Evolutionary conservation across 2,888 invertebrate genomes (phyloP).

Genomic region (Lordiphosa fenestrarum): DNA sequence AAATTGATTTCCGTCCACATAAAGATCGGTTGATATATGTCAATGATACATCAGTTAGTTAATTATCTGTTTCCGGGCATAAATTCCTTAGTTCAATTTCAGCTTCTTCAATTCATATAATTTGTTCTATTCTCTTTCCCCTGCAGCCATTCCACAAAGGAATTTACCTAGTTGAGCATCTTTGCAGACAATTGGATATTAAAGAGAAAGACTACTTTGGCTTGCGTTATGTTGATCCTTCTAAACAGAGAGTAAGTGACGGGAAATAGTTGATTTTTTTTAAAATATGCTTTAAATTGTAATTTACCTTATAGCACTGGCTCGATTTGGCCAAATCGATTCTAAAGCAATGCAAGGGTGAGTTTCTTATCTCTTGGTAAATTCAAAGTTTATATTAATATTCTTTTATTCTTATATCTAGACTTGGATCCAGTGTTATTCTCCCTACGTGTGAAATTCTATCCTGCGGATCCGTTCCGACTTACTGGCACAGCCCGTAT

Average conservation of each 20-base stretch:
- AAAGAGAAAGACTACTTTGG: constrained; percentile 97
- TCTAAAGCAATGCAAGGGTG: constrained; percentile 95
- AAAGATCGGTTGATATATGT: no score
- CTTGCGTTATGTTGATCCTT: constrained; percentile 92
- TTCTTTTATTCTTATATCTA: constrained; percentile 76
- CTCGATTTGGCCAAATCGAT: constrained; percentile 94
- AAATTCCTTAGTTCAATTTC: no score
- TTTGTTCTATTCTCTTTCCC: no score
- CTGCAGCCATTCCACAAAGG: constrained; percentile 90
- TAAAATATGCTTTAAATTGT: neutral
- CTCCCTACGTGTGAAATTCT: constrained; percentile 98
- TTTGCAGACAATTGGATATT: constrained; percentile 94
- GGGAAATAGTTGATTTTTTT: neutral
- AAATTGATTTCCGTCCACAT: no score
- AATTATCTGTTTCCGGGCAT: no score
- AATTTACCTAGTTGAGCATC: constrained; percentile 92
- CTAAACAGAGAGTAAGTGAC: constrained; percentile 90
- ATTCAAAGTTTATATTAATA: no score
- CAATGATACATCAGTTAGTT: no score
- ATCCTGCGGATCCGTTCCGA: constrained; percentile 96
- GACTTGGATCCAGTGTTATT: constrained; percentile 95
- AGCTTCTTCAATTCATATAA: no score
- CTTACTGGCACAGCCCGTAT: constrained; percentile 97
- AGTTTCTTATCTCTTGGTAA: constrained; percentile 39
- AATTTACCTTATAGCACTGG: constrained; percentile 88